Conservation (phyloP, 2,113 vertebrate species). For the Formicarius rufipectus region DNA sequence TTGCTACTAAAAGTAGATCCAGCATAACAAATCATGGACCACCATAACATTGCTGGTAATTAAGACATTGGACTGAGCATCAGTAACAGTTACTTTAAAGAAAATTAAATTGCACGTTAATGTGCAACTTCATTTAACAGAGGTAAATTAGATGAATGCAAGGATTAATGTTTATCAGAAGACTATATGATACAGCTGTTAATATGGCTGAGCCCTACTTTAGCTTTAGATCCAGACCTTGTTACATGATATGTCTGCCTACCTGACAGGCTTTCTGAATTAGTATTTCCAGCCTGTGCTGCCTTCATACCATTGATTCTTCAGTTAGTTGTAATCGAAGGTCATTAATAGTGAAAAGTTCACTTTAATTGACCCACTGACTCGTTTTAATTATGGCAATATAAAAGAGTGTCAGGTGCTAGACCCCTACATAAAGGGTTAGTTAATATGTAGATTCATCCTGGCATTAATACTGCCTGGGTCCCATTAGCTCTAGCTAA, state of each 20-base stretch:
- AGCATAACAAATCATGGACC: not conserved
- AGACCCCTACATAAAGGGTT: not conserved
- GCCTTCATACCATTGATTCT: conserved; percentile 15
- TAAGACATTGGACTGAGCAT: not conserved
- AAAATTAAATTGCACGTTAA: not conserved
- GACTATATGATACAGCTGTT: not conserved
- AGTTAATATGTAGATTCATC: not conserved
- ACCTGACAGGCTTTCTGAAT: not conserved
- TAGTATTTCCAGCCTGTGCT: not conserved
- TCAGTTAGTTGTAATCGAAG: not conserved
- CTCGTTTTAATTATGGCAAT: conserved; percentile 44
- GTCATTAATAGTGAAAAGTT: conserved; percentile 46
- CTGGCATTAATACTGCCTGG: not conserved
- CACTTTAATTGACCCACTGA: not conserved
- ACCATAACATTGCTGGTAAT: not conserved
- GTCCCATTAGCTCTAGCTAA: not conserved
- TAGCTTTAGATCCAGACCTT: not conserved
- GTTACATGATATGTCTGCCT: not conserved
- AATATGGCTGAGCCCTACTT: not conserved
- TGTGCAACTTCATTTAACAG: not conserved
- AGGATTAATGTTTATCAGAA: not conserved
- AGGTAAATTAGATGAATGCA: not conserved
- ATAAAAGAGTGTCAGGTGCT: conserved; percentile 6
- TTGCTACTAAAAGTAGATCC: not conserved
- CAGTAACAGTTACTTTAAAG: not conserved